Percentiles rank a stretch among this genome's conserved stretches.
phyloP scores from a whole-genome alignment of 2,888 invertebrate species.

The Rambutsinella grinnellia region DNA sequence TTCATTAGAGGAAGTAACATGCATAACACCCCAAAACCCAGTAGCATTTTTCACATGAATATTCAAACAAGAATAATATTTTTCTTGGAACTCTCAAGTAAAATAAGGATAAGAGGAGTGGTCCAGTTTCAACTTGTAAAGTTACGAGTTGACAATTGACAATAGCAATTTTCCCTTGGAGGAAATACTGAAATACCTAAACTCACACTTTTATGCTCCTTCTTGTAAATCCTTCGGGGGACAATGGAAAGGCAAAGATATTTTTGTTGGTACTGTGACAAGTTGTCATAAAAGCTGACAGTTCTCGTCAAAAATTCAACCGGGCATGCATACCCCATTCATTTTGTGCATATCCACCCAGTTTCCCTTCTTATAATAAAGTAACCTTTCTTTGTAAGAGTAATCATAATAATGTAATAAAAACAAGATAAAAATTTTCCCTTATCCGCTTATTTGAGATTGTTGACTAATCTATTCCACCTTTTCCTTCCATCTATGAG shows the following conservation, averaged over 20 bases:
- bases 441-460: background rate
- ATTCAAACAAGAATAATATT: background rate
- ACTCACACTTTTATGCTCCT: background rate
- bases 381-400: constrained; percentile 2
- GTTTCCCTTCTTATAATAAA: background rate
- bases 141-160: constrained; percentile 29
- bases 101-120: constrained; percentile 26
- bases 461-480: too few relatives aligned
- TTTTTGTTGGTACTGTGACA: constrained; percentile 36
- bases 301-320: constrained; percentile 36
- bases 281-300: constrained; percentile 51
- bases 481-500: background rate
- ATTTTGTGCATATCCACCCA: constrained; percentile 7
- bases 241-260: background rate
- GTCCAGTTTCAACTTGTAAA: constrained; percentile 27
- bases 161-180: constrained; percentile 12
- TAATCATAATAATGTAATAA: background rate
- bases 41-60: too few relatives aligned
- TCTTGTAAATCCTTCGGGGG: background rate
- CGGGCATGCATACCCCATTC: background rate
- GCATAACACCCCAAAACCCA: too few relatives aligned
- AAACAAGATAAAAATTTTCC: too few relatives aligned
- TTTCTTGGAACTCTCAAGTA: background rate
- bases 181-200: background rate
- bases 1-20: background rate